Evolutionary conservation across 1,140 invertebrate genomes (phyloP).

Genomic region (Macrosteles quadrilineatus): DNA sequence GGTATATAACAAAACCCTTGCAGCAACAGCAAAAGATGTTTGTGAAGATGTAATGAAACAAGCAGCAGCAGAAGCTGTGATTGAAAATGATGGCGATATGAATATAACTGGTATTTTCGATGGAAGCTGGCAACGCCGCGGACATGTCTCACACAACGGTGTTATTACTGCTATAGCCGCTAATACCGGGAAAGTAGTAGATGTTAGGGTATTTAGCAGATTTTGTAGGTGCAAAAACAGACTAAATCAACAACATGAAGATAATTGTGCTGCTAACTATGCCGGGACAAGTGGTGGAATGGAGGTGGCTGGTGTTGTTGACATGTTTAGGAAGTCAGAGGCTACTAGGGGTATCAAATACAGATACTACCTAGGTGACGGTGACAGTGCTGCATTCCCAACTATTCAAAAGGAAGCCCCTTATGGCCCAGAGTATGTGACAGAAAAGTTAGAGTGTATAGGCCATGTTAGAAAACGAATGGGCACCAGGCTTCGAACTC

Average conservation of each 20-base stretch:
- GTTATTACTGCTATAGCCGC: constrained; percentile 22
- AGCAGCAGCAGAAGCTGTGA: neutral
- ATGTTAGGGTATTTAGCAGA: neutral
- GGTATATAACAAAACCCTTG: neutral
- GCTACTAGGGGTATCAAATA: constrained; percentile 10
- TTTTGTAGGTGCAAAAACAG: constrained; percentile 2
- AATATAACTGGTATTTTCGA: neutral
- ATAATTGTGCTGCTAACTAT: too few species aligned
- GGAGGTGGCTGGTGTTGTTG: too few species aligned
- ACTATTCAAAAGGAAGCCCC: neutral
- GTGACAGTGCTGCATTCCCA: neutral
- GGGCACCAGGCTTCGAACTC: neutral
- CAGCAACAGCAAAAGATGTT: neutral
- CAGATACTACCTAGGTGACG: constrained; percentile 20
- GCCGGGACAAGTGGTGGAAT: too few species aligned
- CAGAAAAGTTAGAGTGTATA: neutral
- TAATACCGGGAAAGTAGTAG: neutral
- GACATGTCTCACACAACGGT: neutral
- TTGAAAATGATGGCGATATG: neutral
- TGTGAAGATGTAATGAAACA: neutral
- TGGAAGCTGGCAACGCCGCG: neutral
- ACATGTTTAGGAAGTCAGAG: neutral
- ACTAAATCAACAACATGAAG: neutral
- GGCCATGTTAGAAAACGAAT: neutral
- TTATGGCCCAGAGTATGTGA: neutral